These are phyloP conservation scores for Astropecten irregularis DNA, from an alignment of 53 echinoderm and acorn worm species.

Conservation along the genomic window DNA sequence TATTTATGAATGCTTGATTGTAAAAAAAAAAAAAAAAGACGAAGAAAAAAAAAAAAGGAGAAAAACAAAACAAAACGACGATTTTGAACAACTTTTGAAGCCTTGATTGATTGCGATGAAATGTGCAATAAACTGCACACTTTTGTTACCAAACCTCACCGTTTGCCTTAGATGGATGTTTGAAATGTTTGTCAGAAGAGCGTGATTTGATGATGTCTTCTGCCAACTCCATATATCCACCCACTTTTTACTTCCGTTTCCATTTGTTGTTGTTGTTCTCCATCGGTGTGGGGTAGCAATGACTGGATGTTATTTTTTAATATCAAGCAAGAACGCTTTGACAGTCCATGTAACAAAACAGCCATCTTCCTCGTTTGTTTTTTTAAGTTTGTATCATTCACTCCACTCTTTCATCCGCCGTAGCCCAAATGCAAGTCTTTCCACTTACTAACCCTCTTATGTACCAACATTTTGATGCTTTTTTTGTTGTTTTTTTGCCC, in stretches of 20 bases:
- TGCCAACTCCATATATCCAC: constrained; percentile 3
- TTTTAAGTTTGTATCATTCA: constrained; percentile 37
- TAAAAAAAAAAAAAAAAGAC: not conserved
- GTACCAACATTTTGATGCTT: constrained; percentile 14
- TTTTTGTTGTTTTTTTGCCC: not conserved
- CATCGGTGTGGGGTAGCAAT: constrained; percentile 47
- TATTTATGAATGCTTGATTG: constrained; percentile 24
- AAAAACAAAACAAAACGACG: too few species aligned
- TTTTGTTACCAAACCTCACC: constrained; percentile 22
- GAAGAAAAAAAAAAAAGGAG: not conserved
- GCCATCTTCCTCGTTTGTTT: not conserved
- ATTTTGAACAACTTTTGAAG: not conserved
- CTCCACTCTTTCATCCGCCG: constrained; percentile 30
- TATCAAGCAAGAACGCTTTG: not conserved
- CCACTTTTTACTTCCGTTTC: not conserved
- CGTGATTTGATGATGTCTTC: not conserved
- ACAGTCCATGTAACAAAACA: constrained; percentile 14
- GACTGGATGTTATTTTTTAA: not conserved
- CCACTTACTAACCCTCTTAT: constrained; percentile 38
- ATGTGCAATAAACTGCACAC: constrained; percentile 49
- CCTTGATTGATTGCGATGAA: constrained; percentile 35
- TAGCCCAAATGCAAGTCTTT: constrained; percentile 21
- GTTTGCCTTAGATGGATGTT: constrained; percentile 47
- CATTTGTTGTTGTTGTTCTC: not conserved
- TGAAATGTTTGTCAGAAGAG: not conserved